Base-by-base conservation (phyloP, 2,888 invertebrate species). In the Spilarctia lutea region DNA sequence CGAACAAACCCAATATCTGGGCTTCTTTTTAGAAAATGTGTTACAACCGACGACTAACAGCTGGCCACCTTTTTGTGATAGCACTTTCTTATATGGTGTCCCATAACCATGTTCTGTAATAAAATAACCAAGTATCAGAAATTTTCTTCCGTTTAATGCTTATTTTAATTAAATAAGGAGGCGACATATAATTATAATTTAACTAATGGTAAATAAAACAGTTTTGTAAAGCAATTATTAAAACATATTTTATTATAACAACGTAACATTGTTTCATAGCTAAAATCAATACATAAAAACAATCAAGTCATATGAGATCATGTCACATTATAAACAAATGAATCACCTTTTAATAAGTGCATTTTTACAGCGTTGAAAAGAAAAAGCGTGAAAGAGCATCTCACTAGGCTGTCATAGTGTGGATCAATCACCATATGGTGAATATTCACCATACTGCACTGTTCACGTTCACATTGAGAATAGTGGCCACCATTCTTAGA, bases 31-130 rank as follows among this genome's bases (percentile, higher is more conserved):
- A n/a, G 75, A 76, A 75, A 80, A 90, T 1, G 88, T 88, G 66
- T 81, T 89, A 1, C 82, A 80, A 24, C 79, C 79, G 39, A 86
- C 77, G 80, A 87, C 77, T 0, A 89, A 52, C 10, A 87, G 33
- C 11, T 78, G 65, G 18, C 81, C 84, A 8, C 87, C 87, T 71
- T 73, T 79, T 39, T 78, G 78, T 27, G 78, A 79, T 20, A 68
- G 11, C n/a, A 79, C 73, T 3, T 42, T 73, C 6, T 30, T n/a
- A 68, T 79, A 78, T 35, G 77, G 71, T 56, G 74, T 75, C 11
- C 66, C 52, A 39, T 10, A 11, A 13, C 10, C n/a, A 16, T 27
- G 2, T 60, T 16, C 70, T 70, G 70, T 27, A 70, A 70, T 42
- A 0, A 69, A 69, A 27, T 33, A 20, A 39, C 13, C 24, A 24